Percentiles rank a stretch among this genome's conserved stretches.
These are phyloP conservation scores for Synanthedon formicaeformis DNA, from an alignment of 2,888 invertebrate species.

Conservation along the genomic window DNA sequence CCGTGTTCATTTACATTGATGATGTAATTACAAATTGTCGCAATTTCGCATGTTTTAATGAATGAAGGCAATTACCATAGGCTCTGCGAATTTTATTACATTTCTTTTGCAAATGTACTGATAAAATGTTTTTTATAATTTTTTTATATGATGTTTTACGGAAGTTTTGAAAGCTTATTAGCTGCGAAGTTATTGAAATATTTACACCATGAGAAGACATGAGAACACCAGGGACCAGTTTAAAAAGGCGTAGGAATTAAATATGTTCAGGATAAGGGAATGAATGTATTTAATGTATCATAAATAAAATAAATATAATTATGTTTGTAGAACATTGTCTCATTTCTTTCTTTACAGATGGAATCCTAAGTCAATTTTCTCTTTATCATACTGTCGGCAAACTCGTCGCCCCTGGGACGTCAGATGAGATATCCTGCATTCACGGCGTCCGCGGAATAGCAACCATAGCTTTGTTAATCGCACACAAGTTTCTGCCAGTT, in stretches of 20 bases:
- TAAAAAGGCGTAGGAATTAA: no score
- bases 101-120: no score
- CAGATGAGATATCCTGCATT: slow-evolving; percentile 74
- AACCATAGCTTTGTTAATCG: slow-evolving; percentile 73
- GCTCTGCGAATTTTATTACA: no score
- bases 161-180: no score
- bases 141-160: no score
- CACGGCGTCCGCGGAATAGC: slow-evolving; percentile 78
- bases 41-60: neutral
- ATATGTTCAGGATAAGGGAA: no score
- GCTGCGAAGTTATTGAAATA: no score
- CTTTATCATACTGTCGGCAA: slow-evolving; percentile 72
- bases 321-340: neutral
- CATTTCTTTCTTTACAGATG: slow-evolving; percentile 19
- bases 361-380: slow-evolving; percentile 72
- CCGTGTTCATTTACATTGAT: slow-evolving; percentile 13
- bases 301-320: no score
- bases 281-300: no score
- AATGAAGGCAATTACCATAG: neutral
- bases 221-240: no score
- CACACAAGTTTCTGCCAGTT: slow-evolving; percentile 75
- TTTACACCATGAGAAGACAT: no score
- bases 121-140: no score
- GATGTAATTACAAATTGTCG: slow-evolving; percentile 7
- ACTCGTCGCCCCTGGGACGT: slow-evolving; percentile 62